A percentile compares a stretch with the other conserved stretches of the same genome.
These are phyloP conservation scores for Schlechtendalia chinensis DNA, from an alignment of 1,140 invertebrate species.

Conservation along the genomic window DNA sequence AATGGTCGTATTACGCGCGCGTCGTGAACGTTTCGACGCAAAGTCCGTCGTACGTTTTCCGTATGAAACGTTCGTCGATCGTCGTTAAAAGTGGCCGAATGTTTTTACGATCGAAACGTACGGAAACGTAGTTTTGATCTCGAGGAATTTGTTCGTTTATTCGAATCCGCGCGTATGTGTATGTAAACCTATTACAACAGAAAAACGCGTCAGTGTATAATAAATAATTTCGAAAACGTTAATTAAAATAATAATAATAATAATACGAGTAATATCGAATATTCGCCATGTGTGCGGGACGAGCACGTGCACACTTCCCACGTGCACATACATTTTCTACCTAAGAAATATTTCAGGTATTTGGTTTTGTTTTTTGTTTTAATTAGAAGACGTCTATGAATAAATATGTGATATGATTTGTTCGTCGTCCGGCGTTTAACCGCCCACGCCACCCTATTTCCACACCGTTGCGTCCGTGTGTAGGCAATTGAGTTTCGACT, in stretches of 20 bases:
- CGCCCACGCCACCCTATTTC: constrained; percentile 32
- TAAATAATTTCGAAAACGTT: too few species aligned
- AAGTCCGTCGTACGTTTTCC: background rate
- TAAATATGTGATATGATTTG: constrained; percentile 2
- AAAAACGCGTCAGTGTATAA: too few species aligned
- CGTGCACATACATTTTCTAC: background rate
- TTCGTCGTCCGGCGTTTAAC: constrained; percentile 5
- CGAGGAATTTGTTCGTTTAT: background rate
- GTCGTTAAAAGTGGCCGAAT: too few species aligned
- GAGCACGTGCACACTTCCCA: background rate
- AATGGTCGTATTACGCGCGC: too few species aligned
- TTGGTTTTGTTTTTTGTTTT: constrained; percentile 15
- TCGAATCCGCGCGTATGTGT: too few species aligned
- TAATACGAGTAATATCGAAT: background rate
- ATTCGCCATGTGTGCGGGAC: background rate
- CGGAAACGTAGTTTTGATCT: background rate
- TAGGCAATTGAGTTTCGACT: constrained; percentile 20
- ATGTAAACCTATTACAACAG: too few species aligned
- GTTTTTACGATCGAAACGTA: too few species aligned
- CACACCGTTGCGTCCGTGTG: background rate
- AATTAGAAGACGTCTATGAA: constrained; percentile 18
- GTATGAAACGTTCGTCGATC: background rate
- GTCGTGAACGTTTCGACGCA: background rate
- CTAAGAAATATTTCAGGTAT: constrained; percentile 2
- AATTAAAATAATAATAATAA: too few species aligned